phyloP scores from a whole-genome alignment of 2,888 invertebrate genomes.

The Ecliptopera silaceata region DNA sequence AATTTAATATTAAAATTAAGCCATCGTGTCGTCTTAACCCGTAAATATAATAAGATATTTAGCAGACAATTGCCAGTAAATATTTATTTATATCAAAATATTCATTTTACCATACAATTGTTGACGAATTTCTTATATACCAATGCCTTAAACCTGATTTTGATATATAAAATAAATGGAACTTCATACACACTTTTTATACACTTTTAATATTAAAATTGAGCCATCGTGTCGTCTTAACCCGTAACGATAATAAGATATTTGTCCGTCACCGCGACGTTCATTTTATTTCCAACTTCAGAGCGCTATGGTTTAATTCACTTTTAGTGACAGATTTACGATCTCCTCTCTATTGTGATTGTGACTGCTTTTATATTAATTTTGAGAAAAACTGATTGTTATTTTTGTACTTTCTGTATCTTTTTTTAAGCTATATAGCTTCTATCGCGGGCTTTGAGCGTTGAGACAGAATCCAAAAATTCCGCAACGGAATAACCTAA shows the following conservation, averaged over 20 bases:
- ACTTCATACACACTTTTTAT: slow-evolving; percentile 9
- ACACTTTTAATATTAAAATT: slow-evolving; percentile 23
- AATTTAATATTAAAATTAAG: no score
- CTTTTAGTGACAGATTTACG: slow-evolving; percentile 66
- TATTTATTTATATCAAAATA: no score
- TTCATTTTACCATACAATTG: no score
- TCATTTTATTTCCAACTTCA: slow-evolving; percentile 54
- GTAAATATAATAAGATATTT: no score
- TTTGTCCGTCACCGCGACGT: slow-evolving; percentile 60
- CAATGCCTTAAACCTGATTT: no score
- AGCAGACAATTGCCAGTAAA: no score
- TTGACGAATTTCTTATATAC: no score
- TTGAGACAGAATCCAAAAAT: no score
- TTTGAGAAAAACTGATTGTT: slow-evolving; percentile 40
- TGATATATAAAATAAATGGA: slow-evolving; percentile 10
- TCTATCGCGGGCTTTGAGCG: no score
- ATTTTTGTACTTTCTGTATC: slow-evolving; percentile 23
- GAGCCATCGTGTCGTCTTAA: slow-evolving; percentile 44
- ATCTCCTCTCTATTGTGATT: slow-evolving; percentile 61
- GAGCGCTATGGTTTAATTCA: slow-evolving; percentile 61
- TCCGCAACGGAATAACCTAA: no score
- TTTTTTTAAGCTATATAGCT: no score
- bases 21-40: no score
- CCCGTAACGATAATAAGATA: slow-evolving; percentile 54
- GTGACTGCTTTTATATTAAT: slow-evolving; percentile 49